A percentile compares a stretch with the other conserved stretches of the same genome.
These are phyloP conservation scores for Spilarctia lutea DNA, from an alignment of 2,888 invertebrate genomes.

Conservation along the genomic window DNA sequence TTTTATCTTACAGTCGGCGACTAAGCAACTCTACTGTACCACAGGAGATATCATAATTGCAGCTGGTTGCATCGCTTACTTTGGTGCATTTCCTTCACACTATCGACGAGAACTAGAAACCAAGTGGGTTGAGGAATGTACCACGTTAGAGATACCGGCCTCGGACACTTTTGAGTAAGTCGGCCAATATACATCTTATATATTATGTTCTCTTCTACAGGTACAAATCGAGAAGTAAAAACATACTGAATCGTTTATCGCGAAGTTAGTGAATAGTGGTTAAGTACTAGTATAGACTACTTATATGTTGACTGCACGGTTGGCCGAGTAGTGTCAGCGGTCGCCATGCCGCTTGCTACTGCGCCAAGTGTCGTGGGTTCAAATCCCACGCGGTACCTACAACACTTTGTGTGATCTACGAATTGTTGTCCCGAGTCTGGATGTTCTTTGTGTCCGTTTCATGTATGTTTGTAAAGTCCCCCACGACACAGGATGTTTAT, in stretches of 20 bases:
- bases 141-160: constrained; percentile 89
- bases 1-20: constrained; percentile 82
- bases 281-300: too few species aligned
- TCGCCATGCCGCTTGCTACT: too few species aligned
- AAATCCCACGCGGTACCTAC: too few species aligned
- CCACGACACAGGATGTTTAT: too few species aligned
- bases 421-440: too few species aligned
- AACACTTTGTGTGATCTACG: too few species aligned
- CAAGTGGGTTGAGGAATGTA: constrained; percentile 90
- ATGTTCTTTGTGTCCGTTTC: too few species aligned
- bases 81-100: constrained; percentile 94
- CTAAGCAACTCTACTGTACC: constrained; percentile 89
- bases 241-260: not conserved
- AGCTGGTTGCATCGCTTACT: constrained; percentile 95
- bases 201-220: not conserved
- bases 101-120: constrained; percentile 90
- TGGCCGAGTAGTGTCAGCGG: too few species aligned
- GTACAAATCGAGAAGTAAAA: not conserved
- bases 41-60: constrained; percentile 95
- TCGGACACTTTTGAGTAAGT: constrained; percentile 89
- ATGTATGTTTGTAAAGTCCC: too few species aligned
- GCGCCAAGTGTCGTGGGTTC: too few species aligned
- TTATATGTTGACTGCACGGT: too few species aligned
- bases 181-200: constrained; percentile 45
- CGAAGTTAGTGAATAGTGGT: not conserved